Base-by-base conservation (phyloP, 1,140 invertebrate species). In the Aphelenchoides besseyi region DNA sequence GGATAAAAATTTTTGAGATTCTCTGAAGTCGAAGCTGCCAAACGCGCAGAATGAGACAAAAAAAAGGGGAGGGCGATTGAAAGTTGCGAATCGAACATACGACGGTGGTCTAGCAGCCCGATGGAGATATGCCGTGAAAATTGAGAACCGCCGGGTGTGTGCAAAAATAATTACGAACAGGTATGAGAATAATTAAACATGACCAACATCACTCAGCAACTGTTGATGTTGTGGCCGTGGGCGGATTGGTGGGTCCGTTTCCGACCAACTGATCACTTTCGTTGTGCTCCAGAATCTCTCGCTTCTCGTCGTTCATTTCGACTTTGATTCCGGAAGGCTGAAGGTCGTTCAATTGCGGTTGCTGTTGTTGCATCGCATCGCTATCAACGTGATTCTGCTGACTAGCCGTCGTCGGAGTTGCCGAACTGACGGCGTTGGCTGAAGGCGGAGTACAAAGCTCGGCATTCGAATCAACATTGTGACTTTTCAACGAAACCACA, bases 191-290 rank as follows among this genome's bases (percentile, higher is more conserved):
- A 33, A 18, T n/a, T n/a, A n/a, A n/a, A n/a, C n/a, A n/a, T n/a
- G n/a, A n/a, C n/a, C n/a, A n/a, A n/a, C n/a, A n/a, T 59, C 18
- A 59, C 55, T 59, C 55, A 23, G 55, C 55, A 12, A 59, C 55
- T 33, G 55, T 33, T 28, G 55, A 59, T 5, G 55, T 59, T 5
- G 55, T 59, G 18, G 55, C 18, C 12, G 26, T 18, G 5, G 37
- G 37, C n/a, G 37, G 5, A 33, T 5, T 18, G 18, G 55, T 59
- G 5, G 55, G 55, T 33, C 55, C 55, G 55, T 59, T 59, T 23
- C 5, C 12, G 12, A 48, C 41, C 12, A 48, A 16, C 41, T 48
- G 18, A 5, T 59, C 55, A 33, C 55, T 33, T 33, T 59, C 18
- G 55, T 18, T 59, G 5, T 5, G 55, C 55, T 59, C 55, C 26